Percentiles rank a stretch among this genome's conserved stretches.
phyloP scores from a whole-genome alignment of 2,888 invertebrate species.

The Drosophila monieri region DNA sequence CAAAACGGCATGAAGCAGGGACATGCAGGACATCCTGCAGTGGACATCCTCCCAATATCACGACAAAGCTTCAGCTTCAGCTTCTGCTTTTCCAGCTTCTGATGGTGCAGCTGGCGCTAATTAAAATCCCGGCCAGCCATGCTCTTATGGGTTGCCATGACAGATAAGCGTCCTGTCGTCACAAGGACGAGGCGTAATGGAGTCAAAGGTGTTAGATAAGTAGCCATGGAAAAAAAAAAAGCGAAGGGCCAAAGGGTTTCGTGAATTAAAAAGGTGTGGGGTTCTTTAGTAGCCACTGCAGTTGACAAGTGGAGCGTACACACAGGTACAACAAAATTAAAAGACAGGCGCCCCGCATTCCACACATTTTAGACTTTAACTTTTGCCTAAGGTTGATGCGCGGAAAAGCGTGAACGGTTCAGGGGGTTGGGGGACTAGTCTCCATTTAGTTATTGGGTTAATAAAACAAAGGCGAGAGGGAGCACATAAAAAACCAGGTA shows the following conservation, averaged over 20 bases:
- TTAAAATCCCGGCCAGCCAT: constrained; percentile 64
- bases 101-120: constrained; percentile 55
- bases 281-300: constrained; percentile 51
- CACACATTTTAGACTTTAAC: constrained; percentile 67
- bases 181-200: constrained; percentile 37
- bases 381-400: constrained; percentile 32
- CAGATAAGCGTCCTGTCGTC: constrained; percentile 65
- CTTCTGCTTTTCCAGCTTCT: constrained; percentile 14
- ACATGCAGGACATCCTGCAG: constrained; percentile 30
- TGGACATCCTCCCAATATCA: constrained; percentile 21
- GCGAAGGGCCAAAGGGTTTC: not conserved
- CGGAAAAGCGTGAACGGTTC: constrained; percentile 1
- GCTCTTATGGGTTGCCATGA: constrained; percentile 64
- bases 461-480: constrained; percentile 66
- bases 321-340: constrained; percentile 21
- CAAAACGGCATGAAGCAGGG: constrained; percentile 66
- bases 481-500: constrained; percentile 14
- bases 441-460: constrained; percentile 75
- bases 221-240: constrained; percentile 27
- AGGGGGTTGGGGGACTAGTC: constrained; percentile 29
- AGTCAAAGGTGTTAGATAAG: constrained; percentile 79
- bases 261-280: not conserved
- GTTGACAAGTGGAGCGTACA: constrained; percentile 70
- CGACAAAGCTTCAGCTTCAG: constrained; percentile 5
- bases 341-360: constrained; percentile 69